Evolutionary conservation across 2,113 vertebrate species (phyloP).

Genomic region (Cathartes aura): DNA sequence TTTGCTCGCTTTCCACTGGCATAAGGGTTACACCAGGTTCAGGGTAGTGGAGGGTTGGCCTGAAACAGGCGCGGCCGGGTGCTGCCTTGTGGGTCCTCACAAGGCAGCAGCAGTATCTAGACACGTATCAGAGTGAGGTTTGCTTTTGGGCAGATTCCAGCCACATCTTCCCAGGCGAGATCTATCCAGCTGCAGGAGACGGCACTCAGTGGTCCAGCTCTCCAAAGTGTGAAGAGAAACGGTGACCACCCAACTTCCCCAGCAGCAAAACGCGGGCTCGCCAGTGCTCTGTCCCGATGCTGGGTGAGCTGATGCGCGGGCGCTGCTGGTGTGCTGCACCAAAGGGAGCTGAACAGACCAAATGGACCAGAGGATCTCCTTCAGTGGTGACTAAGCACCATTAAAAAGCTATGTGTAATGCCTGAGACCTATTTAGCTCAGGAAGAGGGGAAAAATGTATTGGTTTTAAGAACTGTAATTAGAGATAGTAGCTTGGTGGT

Average conservation of each 20-base stretch:
- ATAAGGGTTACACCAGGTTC: not conserved
- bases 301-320: not conserved
- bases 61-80: not conserved
- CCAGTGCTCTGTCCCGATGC: fast-evolving
- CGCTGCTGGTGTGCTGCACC: not conserved
- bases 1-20: not conserved
- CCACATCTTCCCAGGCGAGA: not conserved
- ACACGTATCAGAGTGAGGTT: not conserved
- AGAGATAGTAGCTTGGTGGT: not conserved
- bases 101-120: not conserved
- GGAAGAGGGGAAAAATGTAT: not conserved
- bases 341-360: no score
- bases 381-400: not conserved
- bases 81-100: not conserved
- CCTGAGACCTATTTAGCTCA: not conserved
- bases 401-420: not conserved
- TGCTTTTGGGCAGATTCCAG: not conserved
- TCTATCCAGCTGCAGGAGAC: not conserved
- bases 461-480: not conserved
- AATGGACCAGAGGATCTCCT: not conserved
- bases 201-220: not conserved
- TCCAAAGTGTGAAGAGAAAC: not conserved
- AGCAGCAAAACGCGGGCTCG: fast-evolving
- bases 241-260: not conserved
- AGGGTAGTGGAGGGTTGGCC: not conserved